Percentiles rank a stretch among this genome's conserved stretches.
Evolutionary conservation across 2,888 invertebrate genomes (phyloP).

Genomic region (Deilephila elpenor): DNA sequence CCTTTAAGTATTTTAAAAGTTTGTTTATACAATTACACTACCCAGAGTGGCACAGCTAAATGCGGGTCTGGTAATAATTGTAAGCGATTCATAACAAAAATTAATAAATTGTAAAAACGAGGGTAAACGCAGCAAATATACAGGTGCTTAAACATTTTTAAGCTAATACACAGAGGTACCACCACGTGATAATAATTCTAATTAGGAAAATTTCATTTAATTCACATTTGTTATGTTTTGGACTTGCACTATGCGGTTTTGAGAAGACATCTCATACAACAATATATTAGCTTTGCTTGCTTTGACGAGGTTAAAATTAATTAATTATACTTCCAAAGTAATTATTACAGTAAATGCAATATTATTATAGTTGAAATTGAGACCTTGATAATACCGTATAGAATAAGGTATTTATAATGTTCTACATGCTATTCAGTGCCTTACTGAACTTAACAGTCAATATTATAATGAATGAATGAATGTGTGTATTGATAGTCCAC

Average conservation of each 20-base stretch:
- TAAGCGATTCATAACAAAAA: conserved; percentile 19
- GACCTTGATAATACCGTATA: too few species aligned
- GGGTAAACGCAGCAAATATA: conserved; percentile 15
- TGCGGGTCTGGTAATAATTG: conserved; percentile 25
- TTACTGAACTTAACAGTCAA: too few species aligned
- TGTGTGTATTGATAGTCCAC: too few species aligned
- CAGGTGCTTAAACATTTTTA: conserved; percentile 14
- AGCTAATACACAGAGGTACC: conserved; percentile 13
- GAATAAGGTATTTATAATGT: too few species aligned
- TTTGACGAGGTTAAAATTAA: too few species aligned
- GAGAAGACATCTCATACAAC: too few species aligned
- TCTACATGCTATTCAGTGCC: too few species aligned
- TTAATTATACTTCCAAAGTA: background rate
- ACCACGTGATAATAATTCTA: conserved; percentile 1
- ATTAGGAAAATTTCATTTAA: conserved; percentile 15
- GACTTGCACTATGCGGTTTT: background rate
- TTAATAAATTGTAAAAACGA: conserved; percentile 8
- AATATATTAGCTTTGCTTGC: too few species aligned
- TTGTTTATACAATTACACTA: background rate
- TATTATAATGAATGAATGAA: too few species aligned
- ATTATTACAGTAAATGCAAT: background rate
- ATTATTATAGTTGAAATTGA: background rate
- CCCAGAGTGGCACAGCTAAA: conserved; percentile 1
- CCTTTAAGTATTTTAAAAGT: background rate
- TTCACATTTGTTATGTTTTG: background rate